A percentile compares a stretch with the other conserved stretches of the same genome.
Evolutionary conservation across 2,888 invertebrate genomes (phyloP).

Genomic region (Eupithecia exiguata): DNA sequence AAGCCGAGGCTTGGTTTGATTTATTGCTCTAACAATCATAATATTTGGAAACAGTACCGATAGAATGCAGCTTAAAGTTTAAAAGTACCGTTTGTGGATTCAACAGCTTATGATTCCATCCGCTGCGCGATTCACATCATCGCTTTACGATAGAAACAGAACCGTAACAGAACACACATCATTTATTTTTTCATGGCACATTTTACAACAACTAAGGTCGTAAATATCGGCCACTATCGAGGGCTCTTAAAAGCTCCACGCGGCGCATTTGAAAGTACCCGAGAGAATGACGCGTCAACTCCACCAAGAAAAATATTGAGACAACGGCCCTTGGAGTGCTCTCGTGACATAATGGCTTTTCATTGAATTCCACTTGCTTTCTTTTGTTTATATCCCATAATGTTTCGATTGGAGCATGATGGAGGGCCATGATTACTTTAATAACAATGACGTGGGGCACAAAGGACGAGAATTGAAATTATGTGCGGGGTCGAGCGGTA

Average conservation of each 20-base stretch:
- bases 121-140: slow-evolving; percentile 13
- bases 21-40: slow-evolving; percentile 32
- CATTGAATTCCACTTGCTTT: slow-evolving; percentile 81
- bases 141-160: background rate
- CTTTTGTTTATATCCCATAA: slow-evolving; percentile 84
- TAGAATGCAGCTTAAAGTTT: slow-evolving; percentile 24
- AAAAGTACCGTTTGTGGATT: slow-evolving; percentile 12
- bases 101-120: slow-evolving; percentile 13
- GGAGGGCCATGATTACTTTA: slow-evolving; percentile 83
- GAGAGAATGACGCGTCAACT: slow-evolving; percentile 80
- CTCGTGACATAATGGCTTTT: slow-evolving; percentile 83
- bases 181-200: slow-evolving; percentile 67
- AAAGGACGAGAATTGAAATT: slow-evolving; percentile 80
- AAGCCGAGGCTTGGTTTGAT: slow-evolving; percentile 30
- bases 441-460: slow-evolving; percentile 80
- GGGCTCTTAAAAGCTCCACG: slow-evolving; percentile 78
- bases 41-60: slow-evolving; percentile 34
- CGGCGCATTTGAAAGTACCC: slow-evolving; percentile 76
- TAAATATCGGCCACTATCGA: slow-evolving; percentile 82
- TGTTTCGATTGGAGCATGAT: slow-evolving; percentile 81
- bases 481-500: slow-evolving; percentile 73
- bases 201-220: slow-evolving; percentile 57
- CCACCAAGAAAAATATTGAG: slow-evolving; percentile 83
- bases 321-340: slow-evolving; percentile 76
- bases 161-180: slow-evolving; percentile 50